Evolutionary conservation across 2,888 invertebrate genomes (phyloP).

Genomic region (Machimus rusticus): DNA sequence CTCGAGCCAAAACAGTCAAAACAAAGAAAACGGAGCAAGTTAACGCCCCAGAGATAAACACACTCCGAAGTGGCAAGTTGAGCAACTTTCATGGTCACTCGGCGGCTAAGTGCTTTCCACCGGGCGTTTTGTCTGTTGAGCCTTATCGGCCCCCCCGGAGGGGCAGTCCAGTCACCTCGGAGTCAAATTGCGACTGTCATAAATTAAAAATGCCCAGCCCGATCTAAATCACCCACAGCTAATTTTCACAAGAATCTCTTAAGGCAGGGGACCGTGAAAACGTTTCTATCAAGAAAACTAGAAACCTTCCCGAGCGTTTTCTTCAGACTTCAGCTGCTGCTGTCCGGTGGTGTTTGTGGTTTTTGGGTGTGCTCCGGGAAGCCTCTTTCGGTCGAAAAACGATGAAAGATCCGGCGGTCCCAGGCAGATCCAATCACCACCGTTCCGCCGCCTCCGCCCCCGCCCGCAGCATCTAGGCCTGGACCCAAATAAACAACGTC

Average conservation of each 20-base stretch:
- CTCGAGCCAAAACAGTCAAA: background rate
- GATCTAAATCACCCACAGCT: conserved; percentile 1
- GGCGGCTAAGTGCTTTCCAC: background rate
- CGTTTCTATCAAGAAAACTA: conserved; percentile 9
- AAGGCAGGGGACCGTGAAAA: conserved; percentile 29
- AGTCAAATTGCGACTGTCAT: conserved; percentile 16
- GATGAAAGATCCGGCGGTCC: conserved; percentile 11
- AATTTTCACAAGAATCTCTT: conserved; percentile 33
- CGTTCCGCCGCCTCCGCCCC: background rate
- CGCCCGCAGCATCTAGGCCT: background rate
- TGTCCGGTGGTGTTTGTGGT: background rate
- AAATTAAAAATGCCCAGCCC: background rate
- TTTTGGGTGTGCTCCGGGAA: conserved; percentile 6
- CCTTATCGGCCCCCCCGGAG: background rate
- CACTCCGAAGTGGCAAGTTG: background rate
- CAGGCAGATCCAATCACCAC: conserved; percentile 9
- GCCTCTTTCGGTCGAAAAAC: background rate
- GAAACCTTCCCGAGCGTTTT: background rate
- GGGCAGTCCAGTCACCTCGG: background rate
- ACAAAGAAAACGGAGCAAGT: background rate
- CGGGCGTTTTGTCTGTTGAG: background rate
- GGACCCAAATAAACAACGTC: conserved; percentile 1
- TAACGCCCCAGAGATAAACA: background rate
- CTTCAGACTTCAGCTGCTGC: background rate
- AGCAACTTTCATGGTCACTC: background rate